Base-by-base conservation (phyloP, 2,113 vertebrate species). In the Struthidea cinerea region DNA sequence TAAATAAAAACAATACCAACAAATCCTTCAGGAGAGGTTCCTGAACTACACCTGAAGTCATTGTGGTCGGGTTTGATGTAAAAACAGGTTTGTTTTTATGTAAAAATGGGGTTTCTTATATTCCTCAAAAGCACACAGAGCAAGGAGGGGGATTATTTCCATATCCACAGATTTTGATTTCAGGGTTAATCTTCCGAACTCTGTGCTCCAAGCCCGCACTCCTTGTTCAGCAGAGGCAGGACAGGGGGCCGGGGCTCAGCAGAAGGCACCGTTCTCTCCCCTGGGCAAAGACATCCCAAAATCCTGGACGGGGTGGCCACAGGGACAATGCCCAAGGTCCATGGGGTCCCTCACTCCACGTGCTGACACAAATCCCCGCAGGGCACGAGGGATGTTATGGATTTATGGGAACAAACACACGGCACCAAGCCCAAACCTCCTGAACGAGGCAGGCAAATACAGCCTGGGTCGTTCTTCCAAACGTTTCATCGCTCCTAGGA, bases 381-480 rank as follows among this genome's bases (percentile, higher is more conserved):
- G 20, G 11, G 22, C 7, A 5, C 1, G 15, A 30, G 69, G 0
- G 14, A 8, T 3, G 32, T 4, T 3, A 2, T 3, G 13, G 16
- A 18, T 50, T 82, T 33, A 2, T 10, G n/a, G 21, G 11, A 13
- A 2, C 32, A 41, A 53, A 76, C 1, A 3, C 17, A 26, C 0
- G 1, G 24, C 22, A 52, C 28, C 35, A 21, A 41, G 18, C 7
- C 12, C 24, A 60, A 42, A 44, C 5, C 56, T 21, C 30, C 55
- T 8, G 32, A 56, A 8, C 37, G 20, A 22, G 18, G 20, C n/a
- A 57, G 52, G 27, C 7, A 32, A 24, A 4, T 1, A 2, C 16
- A 4, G 32, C 12, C 44, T 9, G 23, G 44, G 35, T 4, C 60
- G 19, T 4, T 60, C 20, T 65, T 50, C 19, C 33, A 16, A 46